phyloP scores from a whole-genome alignment of 2,113 vertebrate genomes.

The Pycnonotus jocosus region DNA sequence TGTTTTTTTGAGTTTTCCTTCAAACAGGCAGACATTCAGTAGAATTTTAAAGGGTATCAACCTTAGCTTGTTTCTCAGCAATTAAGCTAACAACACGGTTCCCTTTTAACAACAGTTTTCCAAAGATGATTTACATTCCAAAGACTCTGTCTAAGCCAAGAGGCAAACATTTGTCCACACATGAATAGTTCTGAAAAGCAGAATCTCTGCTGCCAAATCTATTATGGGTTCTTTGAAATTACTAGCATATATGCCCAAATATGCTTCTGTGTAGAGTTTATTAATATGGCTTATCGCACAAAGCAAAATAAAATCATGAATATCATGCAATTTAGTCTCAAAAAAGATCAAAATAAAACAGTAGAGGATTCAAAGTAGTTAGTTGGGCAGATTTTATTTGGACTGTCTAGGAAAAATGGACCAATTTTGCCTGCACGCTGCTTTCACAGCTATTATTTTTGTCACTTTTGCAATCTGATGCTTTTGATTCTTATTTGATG shows the following conservation, averaged over 20 bases:
- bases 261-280: neutral
- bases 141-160: neutral
- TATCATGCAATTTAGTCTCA: neutral
- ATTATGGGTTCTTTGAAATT: neutral
- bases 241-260: neutral
- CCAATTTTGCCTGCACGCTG: neutral
- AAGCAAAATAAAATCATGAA: slow-evolving; percentile 12
- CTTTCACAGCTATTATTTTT: slow-evolving; percentile 11
- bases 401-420: neutral
- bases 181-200: neutral
- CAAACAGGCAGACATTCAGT: neutral
- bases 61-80: neutral
- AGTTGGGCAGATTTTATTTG: neutral
- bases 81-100: neutral
- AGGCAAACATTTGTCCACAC: neutral
- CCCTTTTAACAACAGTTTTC: neutral
- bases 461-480: slow-evolving; percentile 21
- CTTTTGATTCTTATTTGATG: slow-evolving; percentile 34
- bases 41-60: neutral
- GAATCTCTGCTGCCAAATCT: neutral
- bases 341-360: neutral
- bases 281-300: neutral
- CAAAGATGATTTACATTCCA: neutral
- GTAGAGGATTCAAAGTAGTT: neutral
- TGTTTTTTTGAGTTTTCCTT: neutral